Conservation (phyloP, 2,888 invertebrate genomes). For the Thecophora atra region DNA sequence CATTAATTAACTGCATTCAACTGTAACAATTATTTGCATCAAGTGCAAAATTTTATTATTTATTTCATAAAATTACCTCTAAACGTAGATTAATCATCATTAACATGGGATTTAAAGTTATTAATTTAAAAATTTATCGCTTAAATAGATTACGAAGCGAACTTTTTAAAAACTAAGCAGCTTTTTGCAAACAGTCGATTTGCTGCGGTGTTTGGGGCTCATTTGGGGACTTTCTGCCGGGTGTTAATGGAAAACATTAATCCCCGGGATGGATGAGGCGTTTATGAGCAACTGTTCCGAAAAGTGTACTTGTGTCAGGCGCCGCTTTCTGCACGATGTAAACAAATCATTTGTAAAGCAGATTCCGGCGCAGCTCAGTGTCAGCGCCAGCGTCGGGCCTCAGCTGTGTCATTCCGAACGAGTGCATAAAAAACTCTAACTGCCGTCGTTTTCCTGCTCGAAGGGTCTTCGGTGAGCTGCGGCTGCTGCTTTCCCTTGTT, state of each 20-base stretch:
- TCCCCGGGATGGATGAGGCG: neutral
- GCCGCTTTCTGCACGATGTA: neutral
- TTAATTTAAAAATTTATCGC: too few relatives aligned
- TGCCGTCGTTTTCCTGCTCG: constrained; percentile 24
- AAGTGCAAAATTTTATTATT: too few relatives aligned
- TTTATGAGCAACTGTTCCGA: constrained; percentile 14
- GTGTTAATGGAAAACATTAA: constrained; percentile 23
- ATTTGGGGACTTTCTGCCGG: constrained; percentile 15
- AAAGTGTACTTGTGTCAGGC: neutral
- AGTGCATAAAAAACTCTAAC: constrained; percentile 30
- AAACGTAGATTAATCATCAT: too few relatives aligned
- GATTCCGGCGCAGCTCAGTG: constrained; percentile 13
- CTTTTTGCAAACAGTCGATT: neutral
- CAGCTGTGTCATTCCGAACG: constrained; percentile 25
- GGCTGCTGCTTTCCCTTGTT: neutral
- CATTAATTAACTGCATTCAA: too few relatives aligned
- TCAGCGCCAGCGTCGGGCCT: constrained; percentile 4
- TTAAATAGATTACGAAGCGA: too few relatives aligned
- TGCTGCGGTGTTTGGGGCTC: neutral
- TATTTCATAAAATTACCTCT: too few relatives aligned
- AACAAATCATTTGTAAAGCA: constrained; percentile 21
- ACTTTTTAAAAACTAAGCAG: too few relatives aligned
- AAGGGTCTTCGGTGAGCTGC: constrained; percentile 20
- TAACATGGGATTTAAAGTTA: too few relatives aligned
- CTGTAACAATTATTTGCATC: too few relatives aligned